Evolutionary conservation across 1,140 invertebrate species (phyloP).

Genomic region (Neodiprion lecontei): DNA sequence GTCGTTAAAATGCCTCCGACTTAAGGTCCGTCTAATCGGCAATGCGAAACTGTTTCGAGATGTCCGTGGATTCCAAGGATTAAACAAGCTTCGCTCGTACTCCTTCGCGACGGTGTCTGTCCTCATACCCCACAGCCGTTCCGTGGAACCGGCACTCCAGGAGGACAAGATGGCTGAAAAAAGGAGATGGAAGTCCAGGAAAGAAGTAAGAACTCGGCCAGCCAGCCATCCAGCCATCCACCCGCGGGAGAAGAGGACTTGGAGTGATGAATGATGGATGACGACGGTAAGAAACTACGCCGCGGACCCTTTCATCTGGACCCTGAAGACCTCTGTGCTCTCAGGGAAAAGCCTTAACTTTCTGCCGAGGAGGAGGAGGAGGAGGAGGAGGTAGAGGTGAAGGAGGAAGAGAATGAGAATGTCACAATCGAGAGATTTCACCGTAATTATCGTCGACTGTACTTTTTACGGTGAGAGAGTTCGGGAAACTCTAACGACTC

Average conservation of each 20-base stretch:
- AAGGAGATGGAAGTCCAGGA: slow-evolving; percentile 14
- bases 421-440: not conserved
- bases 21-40: too few species aligned
- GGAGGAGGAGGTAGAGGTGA: slow-evolving; percentile 2
- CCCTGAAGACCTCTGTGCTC: not conserved
- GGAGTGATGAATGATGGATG: slow-evolving; percentile 42
- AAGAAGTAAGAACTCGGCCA: slow-evolving; percentile 19
- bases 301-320: slow-evolving; percentile 6
- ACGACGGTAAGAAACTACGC: slow-evolving; percentile 41
- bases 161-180: slow-evolving; percentile 6
- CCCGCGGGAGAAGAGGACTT: slow-evolving; percentile 34
- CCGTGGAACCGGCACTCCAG: too few species aligned
- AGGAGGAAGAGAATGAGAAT: slow-evolving; percentile 6
- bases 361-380: slow-evolving; percentile 9
- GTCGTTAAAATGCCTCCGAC: too few species aligned
- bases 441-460: too few species aligned
- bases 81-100: too few species aligned
- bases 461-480: too few species aligned
- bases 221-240: slow-evolving; percentile 14
- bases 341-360: slow-evolving; percentile 10
- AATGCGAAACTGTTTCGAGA: too few species aligned
- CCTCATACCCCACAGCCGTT: too few species aligned
- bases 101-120: too few species aligned
- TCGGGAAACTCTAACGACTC: too few species aligned
- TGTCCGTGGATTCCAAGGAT: too few species aligned